These are phyloP conservation scores for Mesorhabditis sp. DNA, from an alignment of 2,888 invertebrate species.

Conservation along the genomic window DNA sequence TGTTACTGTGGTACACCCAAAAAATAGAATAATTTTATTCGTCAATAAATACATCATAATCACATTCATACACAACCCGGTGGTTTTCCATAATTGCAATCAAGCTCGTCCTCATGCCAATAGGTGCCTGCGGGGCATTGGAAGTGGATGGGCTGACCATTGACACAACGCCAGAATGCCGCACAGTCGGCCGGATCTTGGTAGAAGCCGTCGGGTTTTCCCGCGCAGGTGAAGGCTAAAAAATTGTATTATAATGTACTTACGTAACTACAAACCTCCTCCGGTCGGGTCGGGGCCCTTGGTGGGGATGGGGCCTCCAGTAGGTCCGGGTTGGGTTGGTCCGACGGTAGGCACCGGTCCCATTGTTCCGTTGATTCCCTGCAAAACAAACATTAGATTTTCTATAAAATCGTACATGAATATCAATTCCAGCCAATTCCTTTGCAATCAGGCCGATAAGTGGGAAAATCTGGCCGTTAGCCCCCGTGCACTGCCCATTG, in stretches of 20 bases:
- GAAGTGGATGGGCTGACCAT: conserved; percentile 2
- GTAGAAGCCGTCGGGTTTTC: conserved; percentile 47
- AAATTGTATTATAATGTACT: background rate
- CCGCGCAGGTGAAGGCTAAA: conserved; percentile 40
- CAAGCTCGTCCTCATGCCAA: conserved; percentile 2
- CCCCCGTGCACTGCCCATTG: conserved; percentile 38
- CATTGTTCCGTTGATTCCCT: no score
- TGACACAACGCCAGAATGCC: background rate
- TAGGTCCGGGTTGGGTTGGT: no score
- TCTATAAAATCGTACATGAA: conserved; percentile 6
- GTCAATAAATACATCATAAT: no score
- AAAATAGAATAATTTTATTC: no score
- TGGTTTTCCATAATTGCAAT: conserved; percentile 6
- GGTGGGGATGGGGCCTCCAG: no score
- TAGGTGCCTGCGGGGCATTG: background rate
- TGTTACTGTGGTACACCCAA: no score
- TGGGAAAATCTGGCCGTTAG: conserved; percentile 25
- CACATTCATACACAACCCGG: background rate
- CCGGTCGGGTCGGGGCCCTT: no score
- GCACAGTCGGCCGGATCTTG: conserved; percentile 29
- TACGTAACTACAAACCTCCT: no score
- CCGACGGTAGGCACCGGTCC: no score
- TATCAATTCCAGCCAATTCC: conserved; percentile 25
- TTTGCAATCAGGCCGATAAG: conserved; percentile 29
- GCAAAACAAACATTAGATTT: no score